Evolutionary conservation across 1,140 invertebrate species (phyloP).

Genomic region (Brachionus koreanus): DNA sequence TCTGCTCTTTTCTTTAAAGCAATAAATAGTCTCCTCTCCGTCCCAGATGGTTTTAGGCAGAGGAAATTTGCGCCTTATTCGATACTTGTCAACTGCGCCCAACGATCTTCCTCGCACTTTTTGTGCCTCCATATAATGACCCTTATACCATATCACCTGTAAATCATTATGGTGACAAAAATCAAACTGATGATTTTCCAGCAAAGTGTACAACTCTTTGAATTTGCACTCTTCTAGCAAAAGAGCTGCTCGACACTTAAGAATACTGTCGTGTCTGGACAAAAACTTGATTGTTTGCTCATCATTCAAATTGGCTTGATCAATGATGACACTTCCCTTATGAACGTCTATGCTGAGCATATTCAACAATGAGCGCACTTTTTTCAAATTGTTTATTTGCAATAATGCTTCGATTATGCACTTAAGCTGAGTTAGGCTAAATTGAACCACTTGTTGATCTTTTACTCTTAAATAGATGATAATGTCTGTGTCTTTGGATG

Average conservation of each 20-base stretch:
- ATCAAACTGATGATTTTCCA: constrained; percentile 92
- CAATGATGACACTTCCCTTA: background rate
- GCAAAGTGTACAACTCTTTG: constrained; percentile 88
- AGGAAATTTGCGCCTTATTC: constrained; percentile 91
- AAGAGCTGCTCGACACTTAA: constrained; percentile 95
- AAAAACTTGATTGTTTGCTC: background rate
- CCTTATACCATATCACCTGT: constrained; percentile 72
- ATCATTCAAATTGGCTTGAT: background rate
- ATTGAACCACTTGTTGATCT: constrained; percentile 3
- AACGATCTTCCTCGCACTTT: constrained; percentile 83
- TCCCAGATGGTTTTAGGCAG: constrained; percentile 97
- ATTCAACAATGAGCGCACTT: background rate
- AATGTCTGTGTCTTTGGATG: background rate
- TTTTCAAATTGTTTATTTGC: constrained; percentile 36
- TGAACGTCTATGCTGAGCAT: background rate
- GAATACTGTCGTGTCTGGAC: constrained; percentile 70
- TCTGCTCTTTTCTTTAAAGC: constrained; percentile 77
- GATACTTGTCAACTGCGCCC: constrained; percentile 88
- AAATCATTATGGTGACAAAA: constrained; percentile 92
- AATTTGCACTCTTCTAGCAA: constrained; percentile 73
- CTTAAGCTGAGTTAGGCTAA: constrained; percentile 19
- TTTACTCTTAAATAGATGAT: background rate
- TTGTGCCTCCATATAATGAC: constrained; percentile 85
- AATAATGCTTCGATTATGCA: constrained; percentile 30
- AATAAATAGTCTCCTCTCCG: constrained; percentile 96